phyloP scores from a whole-genome alignment of 1,140 invertebrate species.

The Bombus pyrosoma region DNA sequence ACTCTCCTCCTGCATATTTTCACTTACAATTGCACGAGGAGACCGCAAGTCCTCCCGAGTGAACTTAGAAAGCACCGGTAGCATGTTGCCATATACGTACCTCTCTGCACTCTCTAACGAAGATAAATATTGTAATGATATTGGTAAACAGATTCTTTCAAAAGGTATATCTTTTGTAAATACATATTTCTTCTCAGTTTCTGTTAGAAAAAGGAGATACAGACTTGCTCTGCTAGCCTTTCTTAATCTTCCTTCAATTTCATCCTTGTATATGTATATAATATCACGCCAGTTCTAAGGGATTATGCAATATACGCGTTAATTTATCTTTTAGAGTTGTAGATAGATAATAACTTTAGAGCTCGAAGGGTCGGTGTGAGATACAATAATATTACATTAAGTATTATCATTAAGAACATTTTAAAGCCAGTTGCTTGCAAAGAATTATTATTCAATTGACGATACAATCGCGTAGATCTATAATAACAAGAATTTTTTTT shows the following conservation, averaged over 20 bases:
- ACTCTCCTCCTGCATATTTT: slow-evolving; percentile 50
- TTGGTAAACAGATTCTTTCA: slow-evolving; percentile 37
- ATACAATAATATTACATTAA: neutral
- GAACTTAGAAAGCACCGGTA: slow-evolving; percentile 63
- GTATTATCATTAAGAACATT: neutral
- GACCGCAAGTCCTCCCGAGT: slow-evolving; percentile 57
- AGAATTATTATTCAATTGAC: neutral
- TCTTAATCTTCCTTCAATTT: no score
- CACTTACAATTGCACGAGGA: slow-evolving; percentile 37
- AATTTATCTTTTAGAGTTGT: neutral
- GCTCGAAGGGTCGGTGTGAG: slow-evolving; percentile 27
- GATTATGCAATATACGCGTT: slow-evolving; percentile 4
- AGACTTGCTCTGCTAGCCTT: neutral
- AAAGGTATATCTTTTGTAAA: slow-evolving; percentile 60
- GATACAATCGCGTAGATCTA: no score
- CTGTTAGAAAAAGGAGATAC: neutral
- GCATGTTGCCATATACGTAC: slow-evolving; percentile 63
- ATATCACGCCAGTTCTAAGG: neutral
- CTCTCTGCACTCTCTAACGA: slow-evolving; percentile 63
- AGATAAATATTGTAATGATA: slow-evolving; percentile 38
- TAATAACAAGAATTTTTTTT: no score
- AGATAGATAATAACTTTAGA: slow-evolving; percentile 1
- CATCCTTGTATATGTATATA: slow-evolving; percentile 11
- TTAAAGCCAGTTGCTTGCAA: neutral
- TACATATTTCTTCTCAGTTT: slow-evolving; percentile 40